Base-by-base conservation (phyloP, 2,797 vertebrate species). In the Geotrypetes seraphini region DNA sequence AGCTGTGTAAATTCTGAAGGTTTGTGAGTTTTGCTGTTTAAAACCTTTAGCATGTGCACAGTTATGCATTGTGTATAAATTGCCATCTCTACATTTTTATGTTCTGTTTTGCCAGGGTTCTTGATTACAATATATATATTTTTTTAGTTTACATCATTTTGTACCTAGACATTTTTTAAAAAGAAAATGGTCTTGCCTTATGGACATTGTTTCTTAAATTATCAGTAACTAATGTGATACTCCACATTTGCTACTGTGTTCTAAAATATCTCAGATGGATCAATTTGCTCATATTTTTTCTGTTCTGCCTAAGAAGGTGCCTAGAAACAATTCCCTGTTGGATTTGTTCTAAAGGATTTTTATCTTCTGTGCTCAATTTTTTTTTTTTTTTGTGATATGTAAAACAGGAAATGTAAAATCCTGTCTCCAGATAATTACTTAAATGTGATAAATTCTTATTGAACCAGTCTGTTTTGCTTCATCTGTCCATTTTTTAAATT, bases 141-240 rank as follows among this genome's bases (percentile, higher is more conserved):
- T 19, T 25, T 34, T 69, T 57, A 42, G 56, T 77, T 75, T 65
- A 65, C 69, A 46, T 61, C 53, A 22, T 65, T 69, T 66, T 63
- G 38, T 66, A 69, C 55, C 54, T 42, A 28, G 25, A 52, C 50
- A 38, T 64, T 48, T 63, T 66, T 68, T 59, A 60, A 61, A 46
- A n/a, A n/a, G n/a, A 55, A 62, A 69, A 63, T 66, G 31, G 47
- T 53, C 66, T 74, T 66, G 73, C 72, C 72, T 69, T 73, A 64
- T n/a, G n/a, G n/a, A n/a, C n/a, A n/a, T n/a, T n/a, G 25, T 66
- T 62, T 37, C 59, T 56, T 66, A 53, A 58, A 58, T 38, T 54
- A 53, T 31, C 43, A 28, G 44, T 57, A 53, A 63, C 49, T 31
- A 36, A 50, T 64, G 58, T 53, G 43, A 51, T 45, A 45, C 51